Percentiles rank a stretch among this genome's conserved stretches.
These are phyloP conservation scores for Asbolus verrucosus DNA, from an alignment of 1,140 invertebrate genomes.

Conservation along the genomic window DNA sequence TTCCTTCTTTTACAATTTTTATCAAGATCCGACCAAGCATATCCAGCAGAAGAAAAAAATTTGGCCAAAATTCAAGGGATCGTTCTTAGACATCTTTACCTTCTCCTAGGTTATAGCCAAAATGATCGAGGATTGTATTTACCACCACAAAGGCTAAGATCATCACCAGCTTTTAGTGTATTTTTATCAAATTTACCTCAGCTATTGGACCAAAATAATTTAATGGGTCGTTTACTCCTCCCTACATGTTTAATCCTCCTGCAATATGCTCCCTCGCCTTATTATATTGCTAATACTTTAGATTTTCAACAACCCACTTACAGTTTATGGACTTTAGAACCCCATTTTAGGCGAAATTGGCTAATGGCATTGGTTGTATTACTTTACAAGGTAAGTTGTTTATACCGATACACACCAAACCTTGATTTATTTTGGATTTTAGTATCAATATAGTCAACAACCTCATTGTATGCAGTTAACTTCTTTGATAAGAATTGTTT, in stretches of 20 bases:
- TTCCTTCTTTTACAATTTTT: conserved; percentile 96
- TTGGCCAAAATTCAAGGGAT: conserved; percentile 84
- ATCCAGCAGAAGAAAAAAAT: conserved; percentile 87
- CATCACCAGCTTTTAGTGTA: conserved; percentile 94
- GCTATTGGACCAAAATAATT: conserved; percentile 93
- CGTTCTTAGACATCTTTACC: conserved; percentile 92
- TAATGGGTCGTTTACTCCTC: conserved; percentile 88
- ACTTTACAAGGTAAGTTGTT: conserved; percentile 96
- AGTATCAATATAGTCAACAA: conserved; percentile 93
- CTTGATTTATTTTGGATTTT: conserved; percentile 52
- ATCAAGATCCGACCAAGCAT: conserved; percentile 82
- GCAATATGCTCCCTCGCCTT: conserved; percentile 88
- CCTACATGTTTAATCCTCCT: conserved; percentile 88
- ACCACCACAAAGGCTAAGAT: conserved; percentile 85
- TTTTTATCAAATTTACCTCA: conserved; percentile 94
- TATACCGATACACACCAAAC: background rate
- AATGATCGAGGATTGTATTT: conserved; percentile 91
- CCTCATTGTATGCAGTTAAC: conserved; percentile 84
- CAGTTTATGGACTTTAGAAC: conserved; percentile 89
- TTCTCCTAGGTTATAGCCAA: conserved; percentile 91
- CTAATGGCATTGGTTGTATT: conserved; percentile 93
- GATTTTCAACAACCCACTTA: conserved; percentile 76
- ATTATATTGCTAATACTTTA: conserved; percentile 65
- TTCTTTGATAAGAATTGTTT: conserved; percentile 88
- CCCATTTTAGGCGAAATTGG: conserved; percentile 90